Conservation (phyloP, 2,888 invertebrate species). For the Synergus gifuensis region DNA sequence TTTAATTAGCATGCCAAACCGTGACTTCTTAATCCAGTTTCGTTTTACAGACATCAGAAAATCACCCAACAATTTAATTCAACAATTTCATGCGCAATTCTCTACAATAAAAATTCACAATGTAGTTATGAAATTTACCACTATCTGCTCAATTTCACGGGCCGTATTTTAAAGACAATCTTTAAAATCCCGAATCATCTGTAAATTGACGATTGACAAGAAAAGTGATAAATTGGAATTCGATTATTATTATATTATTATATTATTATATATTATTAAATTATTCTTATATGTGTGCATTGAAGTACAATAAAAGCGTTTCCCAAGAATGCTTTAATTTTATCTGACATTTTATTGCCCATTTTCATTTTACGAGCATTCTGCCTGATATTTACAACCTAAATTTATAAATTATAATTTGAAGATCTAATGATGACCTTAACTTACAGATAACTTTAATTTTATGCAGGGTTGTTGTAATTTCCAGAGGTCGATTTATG, state of each 20-base stretch:
- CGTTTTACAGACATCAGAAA: conserved; percentile 13
- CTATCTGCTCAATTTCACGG: neutral
- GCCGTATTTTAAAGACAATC: too few species aligned
- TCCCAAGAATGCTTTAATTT: too few species aligned
- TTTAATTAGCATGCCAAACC: conserved; percentile 25
- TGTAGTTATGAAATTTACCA: neutral
- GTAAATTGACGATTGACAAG: too few species aligned
- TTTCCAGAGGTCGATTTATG: neutral
- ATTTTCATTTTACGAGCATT: too few species aligned
- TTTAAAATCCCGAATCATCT: too few species aligned
- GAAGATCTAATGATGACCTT: neutral
- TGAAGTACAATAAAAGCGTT: too few species aligned
- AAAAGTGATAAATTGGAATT: too few species aligned
- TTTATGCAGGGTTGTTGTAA: conserved; percentile 7
- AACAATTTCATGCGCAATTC: neutral
- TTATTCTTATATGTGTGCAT: too few species aligned
- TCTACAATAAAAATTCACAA: neutral
- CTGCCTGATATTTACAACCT: too few species aligned
- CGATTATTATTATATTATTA: too few species aligned
- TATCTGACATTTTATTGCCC: too few species aligned
- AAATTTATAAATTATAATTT: neutral
- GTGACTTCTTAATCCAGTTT: conserved; percentile 39
- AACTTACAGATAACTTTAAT: neutral
- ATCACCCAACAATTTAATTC: neutral
- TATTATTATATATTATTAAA: too few species aligned